Base-by-base conservation (phyloP, 2,113 vertebrate genomes). In the Baryphthengus martii region DNA sequence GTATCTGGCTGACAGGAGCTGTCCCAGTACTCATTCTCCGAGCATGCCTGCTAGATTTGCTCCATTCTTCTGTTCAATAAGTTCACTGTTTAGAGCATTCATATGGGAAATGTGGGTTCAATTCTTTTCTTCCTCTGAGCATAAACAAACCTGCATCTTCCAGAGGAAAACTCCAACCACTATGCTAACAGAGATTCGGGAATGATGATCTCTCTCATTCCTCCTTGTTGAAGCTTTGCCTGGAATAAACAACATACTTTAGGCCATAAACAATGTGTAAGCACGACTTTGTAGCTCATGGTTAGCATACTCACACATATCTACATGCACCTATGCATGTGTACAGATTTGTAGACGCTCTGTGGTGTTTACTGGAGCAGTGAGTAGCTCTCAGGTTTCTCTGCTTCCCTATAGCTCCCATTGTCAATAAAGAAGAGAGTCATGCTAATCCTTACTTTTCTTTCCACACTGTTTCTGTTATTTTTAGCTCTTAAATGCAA, bases 231-330 rank as follows among this genome's bases (percentile, higher is more conserved):
- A 92, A 95, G 88, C 72, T 92, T 95, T 96, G 59, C 9, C 58
- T 74, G 63, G 94, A 95, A 96, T 95, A 96, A 96, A 94, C 96
- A 95, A 95, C 92, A 90, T 80, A 88, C 42, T 85, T 94, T 88
- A 94, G 62, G 6, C 14, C 62, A 68, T 33, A 77, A 90, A 90
- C 0, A 3, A 65, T 31, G 23, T 2, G 5, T 17, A 56, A 72
- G 66, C 16, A 50, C 77, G 85, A 31, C 31, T 73, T 61, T 13
- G 28, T 4, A 86, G 79, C 59, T 85, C 83, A 49, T 0, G 23
- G 31, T 80, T 88, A 83, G 35, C 52, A 74, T 75, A 47, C n/a
- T 71, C 6, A 4, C 50, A 62, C 45, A 67, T 55, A 33, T 6
- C 67, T 55, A 3, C 10, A 17, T 39, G 45, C 33, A 40, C 0